phyloP scores from a whole-genome alignment of 2,797 vertebrate genomes.

The Pseudotriccus pelzelni region DNA sequence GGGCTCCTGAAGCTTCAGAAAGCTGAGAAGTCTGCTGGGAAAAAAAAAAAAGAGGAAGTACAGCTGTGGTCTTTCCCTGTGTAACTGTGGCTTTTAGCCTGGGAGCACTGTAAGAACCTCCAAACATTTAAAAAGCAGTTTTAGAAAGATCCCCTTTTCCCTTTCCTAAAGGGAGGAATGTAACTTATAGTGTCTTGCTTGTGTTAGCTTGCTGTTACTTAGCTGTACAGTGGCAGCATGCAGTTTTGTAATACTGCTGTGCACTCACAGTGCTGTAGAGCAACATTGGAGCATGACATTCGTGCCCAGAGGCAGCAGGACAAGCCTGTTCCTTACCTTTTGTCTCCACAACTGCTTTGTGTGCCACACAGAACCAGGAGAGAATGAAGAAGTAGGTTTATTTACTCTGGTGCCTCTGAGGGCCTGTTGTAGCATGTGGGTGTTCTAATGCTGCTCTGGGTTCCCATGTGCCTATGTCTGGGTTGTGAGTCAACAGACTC shows the following conservation, averaged over 20 bases:
- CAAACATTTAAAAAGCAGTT: background rate
- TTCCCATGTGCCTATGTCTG: background rate
- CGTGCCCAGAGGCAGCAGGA: background rate
- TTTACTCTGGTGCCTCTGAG: background rate
- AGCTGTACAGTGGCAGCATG: accelerated
- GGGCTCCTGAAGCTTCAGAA: background rate
- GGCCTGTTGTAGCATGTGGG: background rate
- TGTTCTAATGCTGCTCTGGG: background rate
- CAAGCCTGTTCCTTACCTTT: background rate
- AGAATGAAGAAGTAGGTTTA: background rate
- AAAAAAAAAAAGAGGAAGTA: background rate
- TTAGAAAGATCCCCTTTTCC: background rate
- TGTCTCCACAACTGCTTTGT: background rate
- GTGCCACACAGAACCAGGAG: accelerated
- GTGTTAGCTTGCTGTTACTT: accelerated
- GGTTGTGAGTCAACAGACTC: background rate
- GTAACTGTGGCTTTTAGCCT: background rate
- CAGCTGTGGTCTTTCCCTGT: accelerated
- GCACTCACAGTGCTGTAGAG: accelerated
- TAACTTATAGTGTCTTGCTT: background rate
- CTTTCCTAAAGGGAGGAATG: background rate
- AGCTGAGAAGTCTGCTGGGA: accelerated
- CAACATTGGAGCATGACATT: accelerated
- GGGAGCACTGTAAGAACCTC: background rate
- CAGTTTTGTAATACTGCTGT: accelerated